phyloP scores from a whole-genome alignment of 2,888 invertebrate species.

The Athalia rosae region DNA sequence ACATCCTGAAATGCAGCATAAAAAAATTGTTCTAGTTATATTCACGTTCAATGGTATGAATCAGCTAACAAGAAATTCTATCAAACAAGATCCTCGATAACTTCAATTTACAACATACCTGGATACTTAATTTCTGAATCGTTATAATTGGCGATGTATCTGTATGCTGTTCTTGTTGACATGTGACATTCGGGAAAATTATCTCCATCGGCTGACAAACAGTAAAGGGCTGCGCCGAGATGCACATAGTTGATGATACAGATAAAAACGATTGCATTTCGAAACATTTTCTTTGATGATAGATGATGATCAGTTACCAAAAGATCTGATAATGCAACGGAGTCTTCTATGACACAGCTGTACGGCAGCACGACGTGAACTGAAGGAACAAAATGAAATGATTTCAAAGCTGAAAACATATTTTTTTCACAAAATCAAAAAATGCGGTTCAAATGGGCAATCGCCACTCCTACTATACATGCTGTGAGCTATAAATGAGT shows the following conservation, averaged over 20 bases:
- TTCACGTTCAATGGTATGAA: no score
- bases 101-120: conserved; percentile 73
- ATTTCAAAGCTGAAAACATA: no score
- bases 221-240: conserved; percentile 30
- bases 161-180: conserved; percentile 84
- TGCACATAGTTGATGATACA: conserved; percentile 8
- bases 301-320: not conserved
- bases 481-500: no score
- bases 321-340: not conserved
- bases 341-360: no score
- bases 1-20: conserved; percentile 76
- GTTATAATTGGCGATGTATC: conserved; percentile 80
- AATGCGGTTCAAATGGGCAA: no score
- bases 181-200: conserved; percentile 74
- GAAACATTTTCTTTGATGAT: not conserved
- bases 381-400: no score
- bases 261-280: not conserved
- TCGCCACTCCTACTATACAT: no score
- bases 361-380: no score
- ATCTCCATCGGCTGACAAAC: conserved; percentile 46
- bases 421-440: no score
- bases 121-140: conserved; percentile 77
- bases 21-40: not conserved
- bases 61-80: no score
- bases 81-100: no score